A percentile compares a stretch with the other conserved stretches of the same genome.
Evolutionary conservation across 2,888 invertebrate species (phyloP).

Genomic region (Ophonus ardosiacus): DNA sequence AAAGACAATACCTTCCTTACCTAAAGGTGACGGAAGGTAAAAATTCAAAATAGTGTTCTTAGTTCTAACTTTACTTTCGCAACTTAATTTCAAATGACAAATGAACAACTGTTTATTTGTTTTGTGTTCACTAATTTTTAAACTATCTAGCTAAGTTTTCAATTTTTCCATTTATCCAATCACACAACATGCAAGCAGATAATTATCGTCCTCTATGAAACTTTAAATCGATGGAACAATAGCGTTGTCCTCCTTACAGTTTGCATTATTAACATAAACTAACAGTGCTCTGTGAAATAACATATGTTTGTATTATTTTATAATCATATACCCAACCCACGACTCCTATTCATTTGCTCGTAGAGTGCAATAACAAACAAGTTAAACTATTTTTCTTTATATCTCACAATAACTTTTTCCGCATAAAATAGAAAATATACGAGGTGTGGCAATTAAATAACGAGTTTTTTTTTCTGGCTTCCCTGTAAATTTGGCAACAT

Average conservation of each 20-base stretch:
- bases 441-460: no score
- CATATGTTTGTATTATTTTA: conserved; percentile 8
- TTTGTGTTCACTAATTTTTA: neutral
- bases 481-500: no score
- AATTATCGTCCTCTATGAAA: neutral
- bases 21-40: no score
- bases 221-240: neutral
- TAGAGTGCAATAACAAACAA: neutral
- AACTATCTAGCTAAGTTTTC: neutral
- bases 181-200: neutral
- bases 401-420: neutral
- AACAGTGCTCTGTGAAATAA: neutral
- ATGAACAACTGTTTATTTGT: neutral
- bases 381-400: neutral
- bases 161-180: neutral
- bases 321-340: neutral
- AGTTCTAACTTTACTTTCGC: no score
- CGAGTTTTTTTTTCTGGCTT: no score
- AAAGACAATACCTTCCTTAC: no score
- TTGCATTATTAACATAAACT: neutral
- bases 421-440: no score
- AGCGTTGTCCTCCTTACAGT: neutral
- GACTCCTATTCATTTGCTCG: neutral
- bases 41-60: no score
- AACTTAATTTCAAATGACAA: no score